A percentile compares a stretch with the other conserved stretches of the same genome.
These are phyloP conservation scores for Capitulum mitella DNA, from an alignment of 2,888 invertebrate species.

Conservation along the genomic window DNA sequence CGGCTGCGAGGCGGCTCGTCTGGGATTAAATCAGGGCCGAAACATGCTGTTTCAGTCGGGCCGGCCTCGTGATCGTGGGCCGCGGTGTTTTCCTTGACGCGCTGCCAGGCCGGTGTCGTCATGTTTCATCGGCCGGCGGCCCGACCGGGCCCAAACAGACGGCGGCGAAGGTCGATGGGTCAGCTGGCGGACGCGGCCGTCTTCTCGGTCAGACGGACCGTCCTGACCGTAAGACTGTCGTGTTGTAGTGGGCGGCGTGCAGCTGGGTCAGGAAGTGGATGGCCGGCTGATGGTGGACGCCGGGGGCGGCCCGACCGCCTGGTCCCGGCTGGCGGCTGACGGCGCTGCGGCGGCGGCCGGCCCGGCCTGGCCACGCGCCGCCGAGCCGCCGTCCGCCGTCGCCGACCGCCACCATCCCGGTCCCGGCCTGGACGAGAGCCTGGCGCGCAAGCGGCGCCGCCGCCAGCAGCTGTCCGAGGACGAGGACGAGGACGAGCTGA, in stretches of 20 bases:
- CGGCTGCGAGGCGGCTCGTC: no score
- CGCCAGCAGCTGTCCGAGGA: neutral
- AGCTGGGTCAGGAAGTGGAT: neutral
- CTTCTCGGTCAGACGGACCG: no score
- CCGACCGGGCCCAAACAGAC: neutral
- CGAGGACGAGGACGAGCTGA: neutral
- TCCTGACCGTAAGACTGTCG: no score
- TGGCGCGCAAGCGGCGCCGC: slow-evolving; percentile 21
- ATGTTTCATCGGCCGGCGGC: neutral
- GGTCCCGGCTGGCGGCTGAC: neutral
- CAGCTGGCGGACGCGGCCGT: neutral
- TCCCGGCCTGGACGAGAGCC: neutral
- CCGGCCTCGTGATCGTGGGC: neutral
- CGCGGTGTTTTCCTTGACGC: neutral
- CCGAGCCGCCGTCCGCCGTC: neutral
- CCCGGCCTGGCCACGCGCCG: neutral
- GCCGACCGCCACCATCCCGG: neutral
- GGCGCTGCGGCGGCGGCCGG: neutral
- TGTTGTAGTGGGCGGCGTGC: neutral
- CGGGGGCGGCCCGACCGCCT: neutral
- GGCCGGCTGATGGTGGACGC: neutral
- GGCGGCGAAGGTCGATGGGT: no score
- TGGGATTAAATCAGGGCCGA: neutral
- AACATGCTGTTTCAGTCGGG: slow-evolving; percentile 3
- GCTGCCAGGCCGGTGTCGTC: neutral